These are phyloP conservation scores for Fistularia tabacaria DNA, from an alignment of 2,797 vertebrate genomes.

Conservation along the genomic window DNA sequence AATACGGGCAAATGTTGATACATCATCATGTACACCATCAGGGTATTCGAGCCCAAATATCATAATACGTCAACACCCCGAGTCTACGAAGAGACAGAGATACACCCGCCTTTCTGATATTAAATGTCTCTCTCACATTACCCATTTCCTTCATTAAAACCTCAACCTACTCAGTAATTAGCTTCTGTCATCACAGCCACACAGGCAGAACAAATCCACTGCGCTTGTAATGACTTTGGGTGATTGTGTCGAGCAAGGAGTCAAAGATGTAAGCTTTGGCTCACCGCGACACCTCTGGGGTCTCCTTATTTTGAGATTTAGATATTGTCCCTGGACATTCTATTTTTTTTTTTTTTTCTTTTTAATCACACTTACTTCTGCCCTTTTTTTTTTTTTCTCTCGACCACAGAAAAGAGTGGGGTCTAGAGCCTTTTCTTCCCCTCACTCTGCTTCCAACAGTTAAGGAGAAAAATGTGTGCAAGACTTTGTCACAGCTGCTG, in stretches of 20 bases:
- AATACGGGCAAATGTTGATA: not conserved
- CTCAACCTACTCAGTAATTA: constrained; percentile 53
- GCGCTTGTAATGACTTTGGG: constrained; percentile 33
- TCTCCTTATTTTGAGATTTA: too few species aligned
- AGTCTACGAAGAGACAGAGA: too few species aligned
- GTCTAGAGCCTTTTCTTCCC: constrained; percentile 95
- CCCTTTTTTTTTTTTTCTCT: constrained; percentile 25
- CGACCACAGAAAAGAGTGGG: constrained; percentile 92
- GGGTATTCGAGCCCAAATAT: too few species aligned
- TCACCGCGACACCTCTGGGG: constrained; percentile 10
- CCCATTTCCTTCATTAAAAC: constrained; percentile 45
- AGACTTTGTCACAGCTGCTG: constrained; percentile 91
- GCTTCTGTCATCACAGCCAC: constrained; percentile 33
- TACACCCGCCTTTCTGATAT: constrained; percentile 52
- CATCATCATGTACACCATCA: too few species aligned
- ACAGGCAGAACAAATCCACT: constrained; percentile 44
- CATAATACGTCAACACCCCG: too few species aligned
- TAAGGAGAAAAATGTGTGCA: constrained; percentile 97
- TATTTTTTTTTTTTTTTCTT: constrained; percentile 7
- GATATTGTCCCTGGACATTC: not conserved
- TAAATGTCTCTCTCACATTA: too few species aligned
- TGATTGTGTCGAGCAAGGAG: constrained; percentile 27
- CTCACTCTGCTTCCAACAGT: constrained; percentile 89
- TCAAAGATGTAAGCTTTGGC: constrained; percentile 14
- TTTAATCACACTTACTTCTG: not conserved